A percentile compares a stretch with the other conserved stretches of the same genome.
Conservation (phyloP, 2,888 invertebrate species). For the Charanyca ferruginea region DNA sequence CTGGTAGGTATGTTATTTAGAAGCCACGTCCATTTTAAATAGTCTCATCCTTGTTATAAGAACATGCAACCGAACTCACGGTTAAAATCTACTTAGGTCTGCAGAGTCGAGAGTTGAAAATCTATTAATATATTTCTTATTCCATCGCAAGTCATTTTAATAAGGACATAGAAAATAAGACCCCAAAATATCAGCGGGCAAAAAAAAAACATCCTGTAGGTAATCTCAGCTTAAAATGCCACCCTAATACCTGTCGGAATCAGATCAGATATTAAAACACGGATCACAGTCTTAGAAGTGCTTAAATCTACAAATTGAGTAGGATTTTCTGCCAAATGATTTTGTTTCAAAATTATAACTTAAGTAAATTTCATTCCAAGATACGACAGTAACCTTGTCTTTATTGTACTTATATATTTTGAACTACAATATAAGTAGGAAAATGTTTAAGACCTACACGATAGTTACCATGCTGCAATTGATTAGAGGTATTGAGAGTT, state of each 20-base stretch:
- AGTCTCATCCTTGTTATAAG: too few relatives aligned
- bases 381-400: not conserved
- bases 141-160: not conserved
- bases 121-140: not conserved
- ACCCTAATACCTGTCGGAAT: constrained; percentile 14
- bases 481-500: not conserved
- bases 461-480: not conserved
- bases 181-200: not conserved
- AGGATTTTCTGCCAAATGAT: not conserved
- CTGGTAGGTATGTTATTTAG: not conserved
- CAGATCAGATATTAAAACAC: constrained; percentile 14
- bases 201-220: constrained; percentile 3
- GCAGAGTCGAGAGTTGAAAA: not conserved
- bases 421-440: not conserved
- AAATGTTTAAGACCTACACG: not conserved
- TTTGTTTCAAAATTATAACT: not conserved
- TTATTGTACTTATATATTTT: too few relatives aligned
- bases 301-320: not conserved
- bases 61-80: too few relatives aligned
- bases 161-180: not conserved
- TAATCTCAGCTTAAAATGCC: constrained; percentile 25
- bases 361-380: not conserved
- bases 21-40: not conserved
- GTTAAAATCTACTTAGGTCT: not conserved
- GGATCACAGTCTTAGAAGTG: constrained; percentile 10